phyloP scores from a whole-genome alignment of 2,888 invertebrate species.

The Sarcophaga rosellei region DNA sequence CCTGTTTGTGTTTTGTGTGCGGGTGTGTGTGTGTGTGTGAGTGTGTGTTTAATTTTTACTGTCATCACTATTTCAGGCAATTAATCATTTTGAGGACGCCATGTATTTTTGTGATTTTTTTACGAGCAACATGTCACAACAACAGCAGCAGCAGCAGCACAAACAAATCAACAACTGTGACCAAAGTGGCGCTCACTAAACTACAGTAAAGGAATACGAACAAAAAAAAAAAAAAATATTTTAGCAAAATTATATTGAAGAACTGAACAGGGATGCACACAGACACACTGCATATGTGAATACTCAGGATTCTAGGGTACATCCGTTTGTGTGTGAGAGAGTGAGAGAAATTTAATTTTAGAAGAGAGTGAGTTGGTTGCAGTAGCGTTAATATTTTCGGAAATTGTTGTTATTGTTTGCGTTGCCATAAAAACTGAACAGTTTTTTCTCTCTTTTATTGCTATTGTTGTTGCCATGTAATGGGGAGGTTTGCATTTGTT shows the following conservation, averaged over 20 bases:
- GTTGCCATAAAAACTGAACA: conserved; percentile 12
- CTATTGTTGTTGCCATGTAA: background rate
- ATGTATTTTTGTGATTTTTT: conserved; percentile 75
- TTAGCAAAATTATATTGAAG: too few species aligned
- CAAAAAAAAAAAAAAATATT: too few species aligned
- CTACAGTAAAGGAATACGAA: background rate
- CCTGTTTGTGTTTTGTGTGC: background rate
- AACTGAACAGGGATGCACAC: too few species aligned
- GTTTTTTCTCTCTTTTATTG: conserved; percentile 27
- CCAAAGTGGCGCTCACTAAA: conserved; percentile 32
- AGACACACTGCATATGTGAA: background rate
- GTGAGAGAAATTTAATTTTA: background rate
- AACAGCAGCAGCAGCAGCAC: conserved; percentile 11
- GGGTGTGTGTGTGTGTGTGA: background rate
- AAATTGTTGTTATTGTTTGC: conserved; percentile 19
- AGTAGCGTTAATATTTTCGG: conserved; percentile 50
- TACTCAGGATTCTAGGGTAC: background rate
- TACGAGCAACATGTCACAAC: conserved; percentile 73
- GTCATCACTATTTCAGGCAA: conserved; percentile 70
- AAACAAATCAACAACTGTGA: conserved; percentile 59
- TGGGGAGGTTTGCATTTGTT: background rate
- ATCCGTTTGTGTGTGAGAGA: background rate
- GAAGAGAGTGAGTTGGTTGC: background rate
- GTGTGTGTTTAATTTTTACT: conserved; percentile 34
- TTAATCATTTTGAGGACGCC: conserved; percentile 75